A percentile compares a stretch with the other conserved stretches of the same genome.
Conservation (phyloP, 2,797 vertebrate genomes). For the Phoeniculus purpureus region DNA sequence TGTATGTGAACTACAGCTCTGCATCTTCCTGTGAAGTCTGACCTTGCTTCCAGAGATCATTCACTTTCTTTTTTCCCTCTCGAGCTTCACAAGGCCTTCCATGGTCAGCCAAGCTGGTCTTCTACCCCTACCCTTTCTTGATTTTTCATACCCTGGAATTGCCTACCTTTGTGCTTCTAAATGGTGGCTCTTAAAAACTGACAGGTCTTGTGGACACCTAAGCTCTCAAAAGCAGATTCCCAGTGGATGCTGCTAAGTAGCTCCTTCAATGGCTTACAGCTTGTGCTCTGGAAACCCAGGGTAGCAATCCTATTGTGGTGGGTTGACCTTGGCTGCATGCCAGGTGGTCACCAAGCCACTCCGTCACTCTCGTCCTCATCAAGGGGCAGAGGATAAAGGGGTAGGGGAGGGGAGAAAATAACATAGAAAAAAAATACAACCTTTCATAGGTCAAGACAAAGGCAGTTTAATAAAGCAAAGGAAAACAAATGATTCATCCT, state of each 20-base stretch:
- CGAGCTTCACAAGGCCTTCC: neutral
- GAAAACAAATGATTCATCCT: too few relatives aligned
- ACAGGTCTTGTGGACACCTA: neutral
- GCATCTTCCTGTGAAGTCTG: neutral
- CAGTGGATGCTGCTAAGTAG: neutral
- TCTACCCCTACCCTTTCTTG: too few relatives aligned
- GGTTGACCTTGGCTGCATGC: too few relatives aligned
- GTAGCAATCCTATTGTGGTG: neutral
- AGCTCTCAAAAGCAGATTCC: neutral
- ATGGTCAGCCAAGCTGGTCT: neutral
- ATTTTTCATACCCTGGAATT: too few relatives aligned
- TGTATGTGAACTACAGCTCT: neutral
- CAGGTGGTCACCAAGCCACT: too few relatives aligned
- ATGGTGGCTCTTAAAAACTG: neutral
- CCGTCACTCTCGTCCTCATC: too few relatives aligned
- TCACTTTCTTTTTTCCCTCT: neutral
- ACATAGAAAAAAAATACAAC: too few relatives aligned
- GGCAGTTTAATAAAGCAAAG: too few relatives aligned
- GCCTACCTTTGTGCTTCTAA: neutral
- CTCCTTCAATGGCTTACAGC: neutral
- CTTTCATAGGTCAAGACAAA: too few relatives aligned
- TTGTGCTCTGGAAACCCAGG: neutral
- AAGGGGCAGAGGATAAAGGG: too few relatives aligned
- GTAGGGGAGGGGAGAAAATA: too few relatives aligned
- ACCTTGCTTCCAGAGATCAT: neutral